These are phyloP conservation scores for Atethmia centrago DNA, from an alignment of 2,888 invertebrate species.

Conservation along the genomic window DNA sequence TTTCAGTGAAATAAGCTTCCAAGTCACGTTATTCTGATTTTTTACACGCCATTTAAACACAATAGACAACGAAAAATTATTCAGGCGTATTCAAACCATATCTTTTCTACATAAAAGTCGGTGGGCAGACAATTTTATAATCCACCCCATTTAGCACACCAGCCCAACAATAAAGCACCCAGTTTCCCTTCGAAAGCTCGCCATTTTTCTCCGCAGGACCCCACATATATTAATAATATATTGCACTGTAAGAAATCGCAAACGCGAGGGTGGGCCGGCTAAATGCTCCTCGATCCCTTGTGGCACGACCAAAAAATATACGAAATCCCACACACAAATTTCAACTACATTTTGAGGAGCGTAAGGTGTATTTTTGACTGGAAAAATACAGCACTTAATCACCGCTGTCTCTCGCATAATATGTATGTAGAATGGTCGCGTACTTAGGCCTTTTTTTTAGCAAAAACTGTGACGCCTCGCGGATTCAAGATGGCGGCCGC, in stretches of 20 bases:
- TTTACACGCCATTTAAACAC: constrained; percentile 1
- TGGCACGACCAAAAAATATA: constrained; percentile 76
- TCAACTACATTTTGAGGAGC: constrained; percentile 51
- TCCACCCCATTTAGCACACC: constrained; percentile 63
- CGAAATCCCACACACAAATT: constrained; percentile 57
- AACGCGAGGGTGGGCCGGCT: constrained; percentile 82
- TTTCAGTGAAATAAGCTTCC: not conserved
- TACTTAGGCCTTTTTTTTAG: constrained; percentile 88
- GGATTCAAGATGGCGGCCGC: constrained; percentile 86
- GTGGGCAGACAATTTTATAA: constrained; percentile 52
- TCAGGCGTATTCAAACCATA: constrained; percentile 12
- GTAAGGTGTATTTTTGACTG: constrained; percentile 70
- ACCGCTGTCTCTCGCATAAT: constrained; percentile 85
- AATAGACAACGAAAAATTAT: constrained; percentile 24
- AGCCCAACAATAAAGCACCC: constrained; percentile 77
- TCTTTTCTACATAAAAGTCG: constrained; percentile 36
- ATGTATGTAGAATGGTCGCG: constrained; percentile 84
- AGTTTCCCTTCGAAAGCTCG: constrained; percentile 78
- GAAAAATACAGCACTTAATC: constrained; percentile 80
- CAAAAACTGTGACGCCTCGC: constrained; percentile 86
- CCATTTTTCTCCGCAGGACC: constrained; percentile 82
- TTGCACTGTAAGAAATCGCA: constrained; percentile 88
- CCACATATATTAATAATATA: constrained; percentile 88
- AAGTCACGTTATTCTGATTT: not conserved
- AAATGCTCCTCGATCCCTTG: constrained; percentile 85